Base-by-base conservation (phyloP, 2,888 invertebrate genomes). In the Mycalesis mineus region DNA sequence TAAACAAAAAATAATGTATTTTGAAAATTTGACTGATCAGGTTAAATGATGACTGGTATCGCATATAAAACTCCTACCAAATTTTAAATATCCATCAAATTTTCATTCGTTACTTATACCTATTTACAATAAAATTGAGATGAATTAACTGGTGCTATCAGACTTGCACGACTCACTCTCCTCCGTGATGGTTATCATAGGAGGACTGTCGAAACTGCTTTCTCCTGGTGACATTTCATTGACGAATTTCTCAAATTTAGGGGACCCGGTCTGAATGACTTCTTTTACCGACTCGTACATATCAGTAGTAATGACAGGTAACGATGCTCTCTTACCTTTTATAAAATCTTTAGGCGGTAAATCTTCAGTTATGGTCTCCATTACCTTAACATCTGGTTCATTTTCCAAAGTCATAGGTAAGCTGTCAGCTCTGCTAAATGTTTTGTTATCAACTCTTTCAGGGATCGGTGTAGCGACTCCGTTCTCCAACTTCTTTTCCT, bases 231-330 rank as follows among this genome's bases (percentile, higher is more conserved):
- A 91, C 37, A 83, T 80, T 49, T 92, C 92, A 70, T 92, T 91
- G 60, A 80, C 82, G 15, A 92, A 73, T 63, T 91, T 88, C 71
- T 92, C 92, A 69, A 92, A 92, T 68, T 91, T 92, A 0, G 91
- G 91, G n/a, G 91, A 91, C 1, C 84, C 83, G 22, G 83, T 77
- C 0, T 91, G 88, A 44, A 92, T 87, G 11, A 81, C 88, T 44
- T 92, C 91, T 65, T 90, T 91, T 9, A 92, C 88, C 57, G 91
- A 87, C 42, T 91, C 91, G 64, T 91, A 92, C 62, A 91, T 77
- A 62, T 92, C 92, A 7, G 88, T 79, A 53, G 78, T 82, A 39
- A 89, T 87, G 7, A 74, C 79, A 1, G 90, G 90, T 41, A 90
- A 70, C 0, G 89, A 89, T 1, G 77, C 82, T 59, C 88, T 74